These are phyloP conservation scores for Maniola hyperantus DNA, from an alignment of 2,888 invertebrate species.

Conservation along the genomic window DNA sequence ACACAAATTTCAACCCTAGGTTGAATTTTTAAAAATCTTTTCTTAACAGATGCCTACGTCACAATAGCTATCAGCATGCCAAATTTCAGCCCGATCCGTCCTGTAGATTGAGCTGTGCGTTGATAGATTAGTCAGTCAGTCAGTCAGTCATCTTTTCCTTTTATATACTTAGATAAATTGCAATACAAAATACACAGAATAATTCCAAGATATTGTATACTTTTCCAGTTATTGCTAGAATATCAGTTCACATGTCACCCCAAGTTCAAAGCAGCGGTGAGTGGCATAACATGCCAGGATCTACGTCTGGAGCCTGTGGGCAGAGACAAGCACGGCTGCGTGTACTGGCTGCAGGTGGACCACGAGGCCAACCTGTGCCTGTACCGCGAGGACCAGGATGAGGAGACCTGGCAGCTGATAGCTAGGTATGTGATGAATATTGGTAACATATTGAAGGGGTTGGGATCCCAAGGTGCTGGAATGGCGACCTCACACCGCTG, in stretches of 20 bases:
- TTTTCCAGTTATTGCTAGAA: slow-evolving; percentile 90
- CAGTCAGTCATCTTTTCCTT: too few species aligned
- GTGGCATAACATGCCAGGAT: slow-evolving; percentile 89
- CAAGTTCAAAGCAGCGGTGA: slow-evolving; percentile 95
- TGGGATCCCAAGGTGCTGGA: too few species aligned
- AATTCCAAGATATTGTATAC: background rate
- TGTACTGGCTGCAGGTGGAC: slow-evolving; percentile 97
- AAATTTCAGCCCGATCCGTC: too few species aligned
- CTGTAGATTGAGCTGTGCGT: too few species aligned
- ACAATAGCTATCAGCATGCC: too few species aligned
- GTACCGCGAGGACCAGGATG: slow-evolving; percentile 97
- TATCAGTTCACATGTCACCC: slow-evolving; percentile 96
- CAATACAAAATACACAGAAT: too few species aligned
- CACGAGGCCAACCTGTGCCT: slow-evolving; percentile 94
- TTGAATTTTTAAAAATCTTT: too few species aligned
- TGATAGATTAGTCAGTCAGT: too few species aligned
- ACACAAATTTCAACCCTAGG: too few species aligned
- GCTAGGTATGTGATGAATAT: slow-evolving; percentile 84
- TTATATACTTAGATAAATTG: too few species aligned
- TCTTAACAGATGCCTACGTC: too few species aligned
- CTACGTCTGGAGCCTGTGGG: slow-evolving; percentile 95
- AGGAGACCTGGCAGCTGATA: slow-evolving; percentile 96
- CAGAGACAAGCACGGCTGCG: slow-evolving; percentile 93
- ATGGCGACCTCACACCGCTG: too few species aligned
- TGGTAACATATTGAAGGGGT: background rate